phyloP scores from a whole-genome alignment of 2,888 invertebrate species.

The Eugnorisma glareosa region DNA sequence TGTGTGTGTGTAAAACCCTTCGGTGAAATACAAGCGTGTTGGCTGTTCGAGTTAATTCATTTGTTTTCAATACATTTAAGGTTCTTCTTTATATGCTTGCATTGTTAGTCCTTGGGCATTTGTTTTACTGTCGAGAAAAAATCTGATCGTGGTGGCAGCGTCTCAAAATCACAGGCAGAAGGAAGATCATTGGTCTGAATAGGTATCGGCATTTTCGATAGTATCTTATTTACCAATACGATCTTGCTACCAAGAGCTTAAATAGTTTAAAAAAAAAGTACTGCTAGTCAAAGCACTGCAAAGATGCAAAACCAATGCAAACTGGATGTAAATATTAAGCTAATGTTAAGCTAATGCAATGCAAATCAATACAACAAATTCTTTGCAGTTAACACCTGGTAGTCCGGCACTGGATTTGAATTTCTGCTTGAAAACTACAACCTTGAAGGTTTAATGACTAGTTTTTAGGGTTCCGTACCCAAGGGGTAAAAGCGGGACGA shows the following conservation, averaged over 20 bases:
- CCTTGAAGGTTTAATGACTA: background rate
- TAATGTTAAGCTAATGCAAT: background rate
- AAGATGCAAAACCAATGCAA: slow-evolving; percentile 1
- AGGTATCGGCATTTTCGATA: background rate
- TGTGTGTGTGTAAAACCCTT: background rate
- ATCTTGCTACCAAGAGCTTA: no score
- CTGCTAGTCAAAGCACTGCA: background rate
- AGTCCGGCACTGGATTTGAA: background rate
- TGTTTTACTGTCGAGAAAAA: background rate
- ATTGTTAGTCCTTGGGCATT: background rate
- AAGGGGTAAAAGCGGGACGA: no score
- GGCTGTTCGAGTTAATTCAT: background rate
- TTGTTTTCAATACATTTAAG: background rate
- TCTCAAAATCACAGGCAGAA: background rate
- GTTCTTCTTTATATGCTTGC: background rate
- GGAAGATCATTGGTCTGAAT: background rate
- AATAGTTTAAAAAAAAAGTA: background rate
- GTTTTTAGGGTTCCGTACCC: no score
- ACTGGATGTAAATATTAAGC: background rate
- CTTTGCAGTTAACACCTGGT: background rate
- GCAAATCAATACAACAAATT: background rate
- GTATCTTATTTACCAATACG: background rate
- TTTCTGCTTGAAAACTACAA: background rate
- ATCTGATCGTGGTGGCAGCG: background rate
- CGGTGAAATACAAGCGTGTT: background rate